Base-by-base conservation (phyloP, 2,113 vertebrate species). In the Gnathonemus longibarbis region DNA sequence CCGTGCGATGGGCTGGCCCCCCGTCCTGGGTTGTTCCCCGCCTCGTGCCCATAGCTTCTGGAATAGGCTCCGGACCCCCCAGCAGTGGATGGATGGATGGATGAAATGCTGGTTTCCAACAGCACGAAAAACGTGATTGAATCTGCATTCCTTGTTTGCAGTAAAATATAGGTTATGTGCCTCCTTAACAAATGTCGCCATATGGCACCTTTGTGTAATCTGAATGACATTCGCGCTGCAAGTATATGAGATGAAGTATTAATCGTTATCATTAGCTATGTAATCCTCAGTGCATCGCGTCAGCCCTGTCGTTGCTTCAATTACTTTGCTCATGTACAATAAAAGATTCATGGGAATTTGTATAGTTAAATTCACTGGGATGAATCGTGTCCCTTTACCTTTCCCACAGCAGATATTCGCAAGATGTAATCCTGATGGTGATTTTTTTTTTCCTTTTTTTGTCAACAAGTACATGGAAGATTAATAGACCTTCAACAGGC, bases 321-420 rank as follows among this genome's bases (percentile, higher is more conserved):
- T 97, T 96, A 96, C 95, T 96, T 95, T 95, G 95, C 95, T 97
- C 96, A 95, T 96, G 96, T 97, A 96, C 95, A 97, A 96, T 97
- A 95, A 97, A 97, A 98, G 96, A 98, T 98, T 96, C 97, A 98
- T 98, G 96, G 96, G 97, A 96, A 96, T 95, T 95, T 94, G 95
- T 96, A 96, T 96, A 97, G 97, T 97, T 98, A 97, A 96, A 96
- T 97, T 97, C 96, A 96, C 94, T 93, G 95, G 96, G 97, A 98
- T 98, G 97, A 98, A 98, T 97, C 97, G 96, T 95, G 95, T 93
- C 97, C 96, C 96, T 94, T 96, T 96, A 94, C 91, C 96, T 95
- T 94, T 94, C 94, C 92, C 93, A 94, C 93, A 95, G 94, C 95
- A 94, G 94, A 97, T 96, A 96, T 97, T 96, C 96, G 97, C 95